phyloP scores from a whole-genome alignment of 2,113 vertebrate species.

The Perca fluviatilis region DNA sequence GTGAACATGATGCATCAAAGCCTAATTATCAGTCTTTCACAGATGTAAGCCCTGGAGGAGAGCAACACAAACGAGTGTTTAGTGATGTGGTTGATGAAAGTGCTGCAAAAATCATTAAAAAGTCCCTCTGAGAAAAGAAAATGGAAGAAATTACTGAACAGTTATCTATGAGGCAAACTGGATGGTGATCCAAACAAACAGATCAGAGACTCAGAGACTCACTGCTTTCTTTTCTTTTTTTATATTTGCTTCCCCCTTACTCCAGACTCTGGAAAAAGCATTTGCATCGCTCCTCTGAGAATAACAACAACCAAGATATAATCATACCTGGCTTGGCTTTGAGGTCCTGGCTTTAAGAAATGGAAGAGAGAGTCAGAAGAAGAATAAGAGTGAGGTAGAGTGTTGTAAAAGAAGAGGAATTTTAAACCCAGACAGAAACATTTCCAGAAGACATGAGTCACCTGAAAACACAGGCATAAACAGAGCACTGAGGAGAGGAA shows the following conservation, averaged over 20 bases:
- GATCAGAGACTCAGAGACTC: conserved; percentile 27
- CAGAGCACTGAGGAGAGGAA: conserved; percentile 37
- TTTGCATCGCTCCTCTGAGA: conserved; percentile 58
- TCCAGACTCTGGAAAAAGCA: conserved; percentile 70
- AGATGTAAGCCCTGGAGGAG: conserved; percentile 39
- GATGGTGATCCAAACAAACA: conserved; percentile 63
- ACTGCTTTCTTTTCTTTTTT: conserved; percentile 20
- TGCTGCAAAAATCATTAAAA: conserved; percentile 63
- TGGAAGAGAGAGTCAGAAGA: conserved; percentile 46
- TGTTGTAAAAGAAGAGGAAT: conserved; percentile 76
- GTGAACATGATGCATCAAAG: conserved; percentile 42
- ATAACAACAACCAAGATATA: conserved; percentile 69
- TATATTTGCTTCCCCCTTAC: conserved; percentile 35
- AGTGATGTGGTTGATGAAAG: conserved; percentile 53
- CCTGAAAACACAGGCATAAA: conserved; percentile 67
- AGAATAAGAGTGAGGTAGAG: conserved; percentile 40
- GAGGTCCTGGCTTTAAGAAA: conserved; percentile 62
- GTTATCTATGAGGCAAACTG: conserved; percentile 71
- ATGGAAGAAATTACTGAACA: conserved; percentile 75
- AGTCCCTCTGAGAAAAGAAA: conserved; percentile 51
- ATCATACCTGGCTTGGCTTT: conserved; percentile 78
- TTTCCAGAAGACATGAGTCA: conserved; percentile 81
- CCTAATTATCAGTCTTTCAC: conserved; percentile 44
- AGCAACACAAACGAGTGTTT: conserved; percentile 54
- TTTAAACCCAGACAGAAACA: conserved; percentile 79